Percentiles rank a stretch among this genome's conserved stretches.
Conservation (phyloP, 1,140 invertebrate species). For the Pseudomyrmex dendroicus region DNA sequence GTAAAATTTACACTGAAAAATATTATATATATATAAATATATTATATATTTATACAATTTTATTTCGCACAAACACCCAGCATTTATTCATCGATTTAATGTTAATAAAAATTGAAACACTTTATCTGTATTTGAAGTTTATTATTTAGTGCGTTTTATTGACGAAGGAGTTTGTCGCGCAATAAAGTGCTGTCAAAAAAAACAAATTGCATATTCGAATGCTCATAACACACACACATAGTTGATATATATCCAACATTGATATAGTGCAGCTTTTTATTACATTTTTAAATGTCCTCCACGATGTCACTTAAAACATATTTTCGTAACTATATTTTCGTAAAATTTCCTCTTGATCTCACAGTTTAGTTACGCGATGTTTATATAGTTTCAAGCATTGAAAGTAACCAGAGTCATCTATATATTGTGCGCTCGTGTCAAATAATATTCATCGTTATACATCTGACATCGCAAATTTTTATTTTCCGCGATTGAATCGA, state of each 20-base stretch:
- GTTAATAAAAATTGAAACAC: not conserved
- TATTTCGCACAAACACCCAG: no score
- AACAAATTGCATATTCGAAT: conserved; percentile 26
- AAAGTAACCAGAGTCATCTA: not conserved
- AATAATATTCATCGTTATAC: conserved; percentile 14
- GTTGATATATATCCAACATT: conserved; percentile 13
- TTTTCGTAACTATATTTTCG: not conserved
- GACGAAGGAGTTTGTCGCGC: not conserved
- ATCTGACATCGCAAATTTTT: not conserved
- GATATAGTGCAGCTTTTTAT: not conserved
- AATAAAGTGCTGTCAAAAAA: conserved; percentile 13
- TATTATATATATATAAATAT: no score
- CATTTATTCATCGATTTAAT: no score
- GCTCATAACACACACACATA: not conserved
- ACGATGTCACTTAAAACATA: conserved; percentile 26
- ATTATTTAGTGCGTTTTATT: conserved; percentile 12
- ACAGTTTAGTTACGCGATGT: not conserved
- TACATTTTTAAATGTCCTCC: not conserved
- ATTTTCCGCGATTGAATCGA: not conserved
- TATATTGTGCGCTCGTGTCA: not conserved
- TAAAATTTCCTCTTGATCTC: conserved; percentile 12
- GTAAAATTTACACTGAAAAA: no score
- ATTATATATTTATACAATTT: no score
- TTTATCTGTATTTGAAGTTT: not conserved
- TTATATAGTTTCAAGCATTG: not conserved